phyloP scores from a whole-genome alignment of 2,888 invertebrate genomes.

The Leptopilina myrica region DNA sequence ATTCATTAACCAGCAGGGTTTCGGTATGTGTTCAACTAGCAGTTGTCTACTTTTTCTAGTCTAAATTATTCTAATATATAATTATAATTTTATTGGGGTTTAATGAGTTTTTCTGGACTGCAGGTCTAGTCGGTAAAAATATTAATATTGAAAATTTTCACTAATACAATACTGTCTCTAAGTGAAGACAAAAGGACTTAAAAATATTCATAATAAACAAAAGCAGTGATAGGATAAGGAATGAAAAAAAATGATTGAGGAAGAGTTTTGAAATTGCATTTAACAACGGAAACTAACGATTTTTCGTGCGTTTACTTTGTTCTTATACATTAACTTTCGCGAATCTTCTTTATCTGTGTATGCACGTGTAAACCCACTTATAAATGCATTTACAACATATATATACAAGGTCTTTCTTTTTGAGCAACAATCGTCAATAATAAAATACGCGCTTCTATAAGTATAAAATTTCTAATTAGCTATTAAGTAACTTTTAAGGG shows the following conservation, averaged over 20 bases:
- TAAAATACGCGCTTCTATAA: background rate
- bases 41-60: too few species aligned
- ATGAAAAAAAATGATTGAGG: background rate
- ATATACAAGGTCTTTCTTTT: slow-evolving; percentile 24
- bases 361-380: background rate
- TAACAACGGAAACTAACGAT: slow-evolving; percentile 1
- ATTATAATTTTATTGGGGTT: too few species aligned
- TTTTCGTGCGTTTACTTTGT: slow-evolving; percentile 4
- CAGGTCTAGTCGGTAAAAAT: too few species aligned
- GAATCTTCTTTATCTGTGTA: slow-evolving; percentile 19
- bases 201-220: background rate
- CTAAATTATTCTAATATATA: too few species aligned
- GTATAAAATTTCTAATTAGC: background rate
- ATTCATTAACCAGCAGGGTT: too few species aligned
- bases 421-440: slow-evolving; percentile 17
- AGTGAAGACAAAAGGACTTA: too few species aligned
- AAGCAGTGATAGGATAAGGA: background rate
- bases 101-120: too few species aligned
- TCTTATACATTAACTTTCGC: slow-evolving; percentile 13
- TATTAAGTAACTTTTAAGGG: background rate
- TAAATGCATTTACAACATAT: background rate
- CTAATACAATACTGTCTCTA: too few species aligned
- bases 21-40: too few species aligned
- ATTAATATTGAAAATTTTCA: too few species aligned
- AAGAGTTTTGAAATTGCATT: slow-evolving; percentile 3